Evolutionary conservation across 2,888 invertebrate genomes (phyloP).

Genomic region (Caenorhabditis japonica): DNA sequence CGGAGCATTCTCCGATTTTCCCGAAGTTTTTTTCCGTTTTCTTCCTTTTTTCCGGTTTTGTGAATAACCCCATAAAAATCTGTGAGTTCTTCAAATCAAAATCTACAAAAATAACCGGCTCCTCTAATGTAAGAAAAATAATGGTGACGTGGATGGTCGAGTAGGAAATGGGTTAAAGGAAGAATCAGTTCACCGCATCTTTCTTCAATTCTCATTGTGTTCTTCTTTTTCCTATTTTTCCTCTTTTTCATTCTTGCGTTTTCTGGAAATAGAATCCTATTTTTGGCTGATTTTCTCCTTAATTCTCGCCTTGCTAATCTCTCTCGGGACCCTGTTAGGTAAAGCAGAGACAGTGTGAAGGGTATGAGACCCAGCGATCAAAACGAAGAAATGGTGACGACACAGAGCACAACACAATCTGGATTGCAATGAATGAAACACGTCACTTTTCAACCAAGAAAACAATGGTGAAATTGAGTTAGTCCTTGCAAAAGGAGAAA

Average conservation of each 20-base stretch:
- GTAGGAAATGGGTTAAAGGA: slow-evolving; percentile 3
- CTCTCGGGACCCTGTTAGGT: slow-evolving; percentile 29
- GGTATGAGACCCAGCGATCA: not conserved
- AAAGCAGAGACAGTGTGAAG: slow-evolving; percentile 5
- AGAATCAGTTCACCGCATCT: slow-evolving; percentile 29
- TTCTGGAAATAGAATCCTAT: slow-evolving; percentile 36
- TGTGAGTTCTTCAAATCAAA: no score
- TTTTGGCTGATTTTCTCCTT: slow-evolving; percentile 17
- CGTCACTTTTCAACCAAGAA: slow-evolving; percentile 13
- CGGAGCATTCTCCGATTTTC: no score
- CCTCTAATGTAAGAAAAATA: no score
- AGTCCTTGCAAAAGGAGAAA: no score
- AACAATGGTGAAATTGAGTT: slow-evolving; percentile 1
- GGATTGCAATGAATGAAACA: slow-evolving; percentile 9
- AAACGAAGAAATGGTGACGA: slow-evolving; percentile 16
- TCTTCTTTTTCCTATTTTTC: slow-evolving; percentile 8
- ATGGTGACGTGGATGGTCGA: no score
- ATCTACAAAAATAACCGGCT: no score
- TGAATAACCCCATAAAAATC: no score
- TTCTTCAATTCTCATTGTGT: slow-evolving; percentile 20
- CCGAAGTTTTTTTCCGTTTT: no score
- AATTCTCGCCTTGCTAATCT: slow-evolving; percentile 8
- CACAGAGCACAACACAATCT: slow-evolving; percentile 24
- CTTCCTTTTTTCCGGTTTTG: no score
- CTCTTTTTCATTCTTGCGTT: no score